Evolutionary conservation across 2,888 invertebrate genomes (phyloP).

Genomic region (Carpatolechia fugitivella): DNA sequence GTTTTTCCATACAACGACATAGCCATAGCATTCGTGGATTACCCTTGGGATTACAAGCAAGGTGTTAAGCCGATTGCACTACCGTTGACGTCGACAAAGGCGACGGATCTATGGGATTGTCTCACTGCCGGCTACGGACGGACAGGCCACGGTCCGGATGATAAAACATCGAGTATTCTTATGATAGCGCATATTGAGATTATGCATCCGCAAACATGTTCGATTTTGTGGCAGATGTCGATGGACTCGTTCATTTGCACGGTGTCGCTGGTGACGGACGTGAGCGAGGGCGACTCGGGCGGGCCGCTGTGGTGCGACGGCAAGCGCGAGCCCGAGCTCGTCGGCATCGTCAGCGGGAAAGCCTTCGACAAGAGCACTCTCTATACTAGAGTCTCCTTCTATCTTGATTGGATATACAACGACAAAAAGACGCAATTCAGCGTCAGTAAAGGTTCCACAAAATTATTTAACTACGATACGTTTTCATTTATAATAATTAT

Average conservation of each 20-base stretch:
- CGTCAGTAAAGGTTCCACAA: too few relatives aligned
- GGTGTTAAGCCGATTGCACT: not conserved
- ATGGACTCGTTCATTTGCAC: constrained; percentile 49
- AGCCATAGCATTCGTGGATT: constrained; percentile 38
- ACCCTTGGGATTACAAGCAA: constrained; percentile 34
- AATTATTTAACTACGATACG: not conserved
- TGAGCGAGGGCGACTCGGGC: constrained; percentile 55
- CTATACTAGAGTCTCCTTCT: constrained; percentile 37
- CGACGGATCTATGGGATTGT: not conserved
- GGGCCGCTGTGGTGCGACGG: constrained; percentile 51
- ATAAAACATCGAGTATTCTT: constrained; percentile 33
- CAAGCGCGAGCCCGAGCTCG: constrained; percentile 36
- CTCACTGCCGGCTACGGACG: constrained; percentile 11
- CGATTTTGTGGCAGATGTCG: constrained; percentile 49
- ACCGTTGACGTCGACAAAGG: not conserved
- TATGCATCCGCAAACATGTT: constrained; percentile 39
- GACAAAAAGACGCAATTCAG: too few relatives aligned
- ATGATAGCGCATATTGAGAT: constrained; percentile 40
- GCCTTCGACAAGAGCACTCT: constrained; percentile 50
- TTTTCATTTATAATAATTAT: not conserved
- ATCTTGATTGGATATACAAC: constrained; percentile 18
- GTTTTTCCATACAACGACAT: constrained; percentile 48
- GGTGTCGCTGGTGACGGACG: constrained; percentile 38
- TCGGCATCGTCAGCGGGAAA: constrained; percentile 59
- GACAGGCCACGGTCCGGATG: constrained; percentile 1